Conservation (phyloP, 1,140 invertebrate species). For the Drosophila micromelanica region DNA sequence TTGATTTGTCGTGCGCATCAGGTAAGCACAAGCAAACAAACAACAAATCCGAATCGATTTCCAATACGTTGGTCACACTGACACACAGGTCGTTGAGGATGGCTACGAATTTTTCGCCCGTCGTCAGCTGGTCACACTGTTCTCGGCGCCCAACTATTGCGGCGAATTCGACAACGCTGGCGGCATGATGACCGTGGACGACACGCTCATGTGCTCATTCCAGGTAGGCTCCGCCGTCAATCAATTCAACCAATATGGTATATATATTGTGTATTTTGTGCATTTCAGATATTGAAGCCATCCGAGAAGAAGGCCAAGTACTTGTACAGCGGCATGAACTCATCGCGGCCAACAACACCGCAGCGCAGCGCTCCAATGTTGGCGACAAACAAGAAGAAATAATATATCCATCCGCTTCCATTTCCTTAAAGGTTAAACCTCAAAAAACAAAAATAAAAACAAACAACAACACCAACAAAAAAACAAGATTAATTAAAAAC, state of each 20-base stretch:
- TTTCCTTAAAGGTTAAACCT: conserved; percentile 84
- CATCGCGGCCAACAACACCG: conserved; percentile 93
- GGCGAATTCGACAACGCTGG: conserved; percentile 96
- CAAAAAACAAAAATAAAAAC: too few species aligned
- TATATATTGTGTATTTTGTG: neutral
- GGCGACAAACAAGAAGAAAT: conserved; percentile 91
- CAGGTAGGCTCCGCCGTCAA: conserved; percentile 84
- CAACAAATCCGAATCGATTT: too few species aligned
- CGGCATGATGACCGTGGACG: conserved; percentile 99
- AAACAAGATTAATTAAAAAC: conserved; percentile 29
- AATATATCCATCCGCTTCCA: conserved; percentile 85
- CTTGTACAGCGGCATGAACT: conserved; percentile 95
- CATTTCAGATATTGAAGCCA: conserved; percentile 96
- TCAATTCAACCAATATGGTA: neutral
- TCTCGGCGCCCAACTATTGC: conserved; percentile 94
- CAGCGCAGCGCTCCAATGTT: conserved; percentile 90
- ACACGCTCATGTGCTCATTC: conserved; percentile 99
- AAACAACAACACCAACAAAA: conserved; percentile 20
- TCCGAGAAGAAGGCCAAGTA: conserved; percentile 99
- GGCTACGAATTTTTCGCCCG: conserved; percentile 97
- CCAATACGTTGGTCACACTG: conserved; percentile 30
- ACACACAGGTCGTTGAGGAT: conserved; percentile 92
- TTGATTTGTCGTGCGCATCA: conserved; percentile 96
- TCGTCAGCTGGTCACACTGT: conserved; percentile 95
- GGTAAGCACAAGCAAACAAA: too few species aligned